A percentile compares a stretch with the other conserved stretches of the same genome.
phyloP scores from a whole-genome alignment of 2,113 vertebrate genomes.

The Ovis aries region ARS-UI_Ramb_v3.0 NC_056055.1:91301501-91302000 shows the following conservation, averaged over 20 bases:
- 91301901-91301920: neutral
- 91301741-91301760: neutral
- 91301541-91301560: neutral
- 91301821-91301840: neutral
- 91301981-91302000: neutral
- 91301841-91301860: neutral
- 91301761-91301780: neutral
- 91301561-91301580: neutral
- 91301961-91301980: neutral
- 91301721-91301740: neutral
- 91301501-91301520: neutral
- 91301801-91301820: neutral
- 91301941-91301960: neutral
- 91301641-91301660: neutral
- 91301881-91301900: neutral
- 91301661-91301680: neutral
- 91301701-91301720: conserved; percentile 7
- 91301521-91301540: neutral
- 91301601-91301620: neutral
- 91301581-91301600: neutral
- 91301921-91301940: neutral
- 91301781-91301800: neutral
- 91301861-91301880: neutral
- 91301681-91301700: neutral
- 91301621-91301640: neutral